Percentiles rank a stretch among this genome's conserved stretches.
phyloP scores from a whole-genome alignment of 2,113 vertebrate genomes.

The Hippocampus zosterae region DNA sequence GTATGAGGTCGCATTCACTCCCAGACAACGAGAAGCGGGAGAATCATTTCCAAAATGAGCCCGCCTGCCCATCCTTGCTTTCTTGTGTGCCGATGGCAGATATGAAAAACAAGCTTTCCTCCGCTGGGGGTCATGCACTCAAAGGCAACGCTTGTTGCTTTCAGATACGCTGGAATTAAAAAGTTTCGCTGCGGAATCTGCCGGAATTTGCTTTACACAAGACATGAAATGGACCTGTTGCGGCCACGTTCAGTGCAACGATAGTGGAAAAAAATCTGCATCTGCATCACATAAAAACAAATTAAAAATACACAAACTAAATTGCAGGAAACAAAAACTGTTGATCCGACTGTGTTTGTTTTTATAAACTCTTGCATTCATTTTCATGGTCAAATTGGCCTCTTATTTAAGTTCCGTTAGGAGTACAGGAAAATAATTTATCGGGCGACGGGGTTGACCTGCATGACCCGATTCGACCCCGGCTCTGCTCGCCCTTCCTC shows the following conservation, averaged over 20 bases:
- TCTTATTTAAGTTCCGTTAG: not conserved
- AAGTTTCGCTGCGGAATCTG: not conserved
- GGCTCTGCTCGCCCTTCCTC: not conserved
- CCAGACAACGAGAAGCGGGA: conserved; percentile 18
- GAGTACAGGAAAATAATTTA: not conserved
- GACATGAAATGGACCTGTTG: not conserved
- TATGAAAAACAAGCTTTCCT: conserved; percentile 25
- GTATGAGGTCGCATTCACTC: conserved; percentile 20
- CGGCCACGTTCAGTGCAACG: conserved; percentile 1
- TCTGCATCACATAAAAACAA: conserved; percentile 11
- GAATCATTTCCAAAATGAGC: conserved; percentile 23
- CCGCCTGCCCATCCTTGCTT: not conserved
- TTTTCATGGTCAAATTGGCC: not conserved
- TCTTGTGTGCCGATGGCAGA: conserved; percentile 13
- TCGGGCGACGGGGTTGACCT: not conserved
- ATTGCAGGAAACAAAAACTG: conserved; percentile 26
- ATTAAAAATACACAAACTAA: not conserved
- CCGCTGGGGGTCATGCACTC: conserved; percentile 11
- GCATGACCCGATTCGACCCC: not conserved
- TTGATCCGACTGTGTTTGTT: not conserved
- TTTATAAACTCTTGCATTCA: not conserved
- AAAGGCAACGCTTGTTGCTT: conserved; percentile 11
- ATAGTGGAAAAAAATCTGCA: conserved; percentile 4
- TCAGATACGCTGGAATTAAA: conserved; percentile 19
- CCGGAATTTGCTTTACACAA: too few relatives aligned